These are phyloP conservation scores for Microtus pennsylvanicus DNA, from an alignment of 2,113 vertebrate genomes.

Conservation along the genomic window DNA sequence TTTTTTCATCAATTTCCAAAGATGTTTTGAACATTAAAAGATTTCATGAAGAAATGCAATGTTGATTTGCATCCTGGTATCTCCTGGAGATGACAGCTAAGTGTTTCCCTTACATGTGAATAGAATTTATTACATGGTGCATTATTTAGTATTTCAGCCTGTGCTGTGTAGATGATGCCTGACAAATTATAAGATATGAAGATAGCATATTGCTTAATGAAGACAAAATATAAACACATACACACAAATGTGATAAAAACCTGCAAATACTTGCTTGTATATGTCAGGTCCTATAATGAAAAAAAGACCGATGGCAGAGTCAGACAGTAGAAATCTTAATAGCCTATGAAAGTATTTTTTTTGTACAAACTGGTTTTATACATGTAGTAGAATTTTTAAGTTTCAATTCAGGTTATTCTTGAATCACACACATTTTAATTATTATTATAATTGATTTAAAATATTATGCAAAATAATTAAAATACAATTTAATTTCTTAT, in stretches of 20 bases:
- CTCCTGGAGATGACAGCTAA: background rate
- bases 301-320: background rate
- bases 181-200: background rate
- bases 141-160: background rate
- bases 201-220: background rate
- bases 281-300: background rate
- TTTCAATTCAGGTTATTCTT: background rate
- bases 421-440: background rate
- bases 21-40: background rate
- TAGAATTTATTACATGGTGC: background rate
- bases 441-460: background rate
- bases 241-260: background rate
- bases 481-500: background rate
- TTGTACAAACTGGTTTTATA: background rate
- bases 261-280: background rate
- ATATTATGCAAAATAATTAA: background rate
- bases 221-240: background rate
- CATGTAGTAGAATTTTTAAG: background rate
- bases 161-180: background rate
- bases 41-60: background rate
- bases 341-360: background rate
- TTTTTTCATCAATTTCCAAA: background rate
- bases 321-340: background rate
- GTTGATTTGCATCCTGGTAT: background rate
- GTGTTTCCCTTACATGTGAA: background rate